Evolutionary conservation across 2,797 vertebrate genomes (phyloP), one percentile per base, ranked within the genome.

Genomic region (Sebastes itinus): DNA sequence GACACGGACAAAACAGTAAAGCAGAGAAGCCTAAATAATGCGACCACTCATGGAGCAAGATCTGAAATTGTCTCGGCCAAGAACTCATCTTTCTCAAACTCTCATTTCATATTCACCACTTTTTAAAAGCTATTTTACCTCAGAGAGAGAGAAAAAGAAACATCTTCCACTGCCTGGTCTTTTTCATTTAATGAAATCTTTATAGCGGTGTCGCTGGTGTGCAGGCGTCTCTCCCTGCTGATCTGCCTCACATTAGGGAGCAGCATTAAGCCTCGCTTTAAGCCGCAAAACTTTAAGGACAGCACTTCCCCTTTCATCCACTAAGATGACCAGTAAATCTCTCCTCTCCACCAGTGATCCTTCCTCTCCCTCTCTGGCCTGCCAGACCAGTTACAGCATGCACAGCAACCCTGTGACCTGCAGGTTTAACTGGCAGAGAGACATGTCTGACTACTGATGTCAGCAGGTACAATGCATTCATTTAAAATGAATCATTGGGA

Each of bases 231-330:
- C 72, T 88, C 70, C 62, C 55, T 52, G 52, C 64, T 65, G 64
- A 83, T 85, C 75, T 72, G 59, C 59, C 63, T 86, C 67, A 84
- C 46, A 65, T 82, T 55, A 78, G 61, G 54, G 65, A 72, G 61
- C 56, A 79, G 75, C 52, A 82, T 77, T 88, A 90, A 87, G 70
- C 81, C 66, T 80, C 20, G 49, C 42, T 78, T 77, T 77, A 87
- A 92, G 75, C 33, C 5, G 13, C 46, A 79, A 71, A 91, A 87
- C 76, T 81, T 88, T 55, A 38, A 82, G 74, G 77, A 84, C 79
- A 83, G 73, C 80, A 84, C 73, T 88, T 91, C 86, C 77, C 30
- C 84, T 92, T 90, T 91, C 80, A 87, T 61, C 84, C 38, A 46
- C 62, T 23, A 20, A 67, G 64, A 87, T 80, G 72, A 78, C 68